Conservation (phyloP, 2,113 vertebrate species). For the Daphoenositta chrysoptera region DNA sequence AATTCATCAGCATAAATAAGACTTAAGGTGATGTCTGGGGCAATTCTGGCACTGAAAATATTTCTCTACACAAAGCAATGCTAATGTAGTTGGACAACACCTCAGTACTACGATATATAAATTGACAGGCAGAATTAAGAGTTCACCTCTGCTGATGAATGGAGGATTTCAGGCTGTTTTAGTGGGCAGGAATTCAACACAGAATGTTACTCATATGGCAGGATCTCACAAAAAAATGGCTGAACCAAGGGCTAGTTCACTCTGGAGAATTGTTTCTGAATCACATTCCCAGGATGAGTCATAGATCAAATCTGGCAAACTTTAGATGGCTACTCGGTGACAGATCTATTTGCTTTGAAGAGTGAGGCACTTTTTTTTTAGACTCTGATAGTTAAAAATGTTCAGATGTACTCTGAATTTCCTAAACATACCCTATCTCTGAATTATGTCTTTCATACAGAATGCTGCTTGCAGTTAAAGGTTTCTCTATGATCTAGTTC, state of each 20-base stretch:
- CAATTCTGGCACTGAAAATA: neutral
- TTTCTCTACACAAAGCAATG: neutral
- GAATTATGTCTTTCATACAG: neutral
- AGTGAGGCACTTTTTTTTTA: neutral
- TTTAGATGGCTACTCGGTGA: neutral
- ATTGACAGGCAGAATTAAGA: neutral
- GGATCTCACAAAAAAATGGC: neutral
- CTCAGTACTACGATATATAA: neutral
- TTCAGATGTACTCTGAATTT: neutral
- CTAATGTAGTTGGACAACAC: neutral
- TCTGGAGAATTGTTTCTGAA: neutral
- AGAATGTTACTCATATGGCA: neutral
- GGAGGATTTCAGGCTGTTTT: neutral
- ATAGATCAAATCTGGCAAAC: neutral
- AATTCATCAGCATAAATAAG: neutral
- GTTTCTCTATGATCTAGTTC: neutral
- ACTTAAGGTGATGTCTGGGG: neutral
- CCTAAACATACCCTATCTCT: neutral
- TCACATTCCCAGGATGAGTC: neutral
- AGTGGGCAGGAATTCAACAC: neutral
- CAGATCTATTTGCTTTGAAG: neutral
- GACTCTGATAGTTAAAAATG: neutral
- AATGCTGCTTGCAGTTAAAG: neutral
- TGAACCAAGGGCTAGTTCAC: neutral
- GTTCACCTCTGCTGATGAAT: neutral